phyloP scores from a whole-genome alignment of 2,888 invertebrate species.

The Nudaria mundana region DNA sequence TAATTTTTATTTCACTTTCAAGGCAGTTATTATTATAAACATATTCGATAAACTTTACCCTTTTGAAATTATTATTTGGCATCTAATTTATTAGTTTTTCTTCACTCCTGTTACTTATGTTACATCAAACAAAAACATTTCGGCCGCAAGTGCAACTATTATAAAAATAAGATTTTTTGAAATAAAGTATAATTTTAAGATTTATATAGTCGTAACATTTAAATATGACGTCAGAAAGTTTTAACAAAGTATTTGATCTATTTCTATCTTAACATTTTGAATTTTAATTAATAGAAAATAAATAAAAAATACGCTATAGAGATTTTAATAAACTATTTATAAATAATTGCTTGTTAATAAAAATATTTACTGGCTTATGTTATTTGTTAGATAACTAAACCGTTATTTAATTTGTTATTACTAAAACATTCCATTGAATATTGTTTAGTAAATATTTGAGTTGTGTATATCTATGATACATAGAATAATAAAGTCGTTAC shows the following conservation, averaged over 20 bases:
- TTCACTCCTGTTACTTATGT: constrained; percentile 1
- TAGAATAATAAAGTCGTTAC: not conserved
- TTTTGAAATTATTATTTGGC: not conserved
- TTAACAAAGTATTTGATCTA: no score
- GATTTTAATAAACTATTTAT: not conserved
- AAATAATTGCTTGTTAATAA: constrained; percentile 14
- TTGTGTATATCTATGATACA: not conserved
- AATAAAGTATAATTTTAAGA: not conserved
- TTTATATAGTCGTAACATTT: not conserved
- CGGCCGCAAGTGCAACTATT: constrained; percentile 34
- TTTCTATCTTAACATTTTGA: not conserved
- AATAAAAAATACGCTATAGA: no score
- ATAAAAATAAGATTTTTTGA: constrained; percentile 10
- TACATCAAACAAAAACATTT: constrained; percentile 19
- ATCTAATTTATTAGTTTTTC: not conserved
- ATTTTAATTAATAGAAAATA: no score
- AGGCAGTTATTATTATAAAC: not conserved
- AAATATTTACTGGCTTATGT: constrained; percentile 1
- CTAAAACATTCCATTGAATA: constrained; percentile 55
- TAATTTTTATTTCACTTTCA: constrained; percentile 3
- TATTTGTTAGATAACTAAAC: constrained; percentile 9
- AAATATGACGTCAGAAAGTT: constrained; percentile 16
- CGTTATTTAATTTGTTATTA: constrained; percentile 20
- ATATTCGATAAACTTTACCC: not conserved
- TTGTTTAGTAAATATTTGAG: not conserved